Percentiles rank a stretch among this genome's conserved stretches.
phyloP scores from a whole-genome alignment of 2,888 invertebrate genomes.

The Camptogramma bilineatum region DNA sequence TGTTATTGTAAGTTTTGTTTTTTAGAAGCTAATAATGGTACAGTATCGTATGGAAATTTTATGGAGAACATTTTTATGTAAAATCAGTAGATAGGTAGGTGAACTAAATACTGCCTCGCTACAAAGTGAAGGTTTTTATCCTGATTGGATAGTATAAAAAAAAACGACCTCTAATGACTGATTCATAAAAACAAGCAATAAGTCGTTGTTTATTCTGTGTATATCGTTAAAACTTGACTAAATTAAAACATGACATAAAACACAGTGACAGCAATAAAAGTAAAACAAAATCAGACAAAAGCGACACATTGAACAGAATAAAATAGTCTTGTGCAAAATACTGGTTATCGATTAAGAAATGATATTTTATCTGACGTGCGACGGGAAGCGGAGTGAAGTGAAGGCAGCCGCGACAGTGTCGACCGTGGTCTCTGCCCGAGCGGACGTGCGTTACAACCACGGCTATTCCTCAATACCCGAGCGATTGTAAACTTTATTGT shows the following conservation, averaged over 20 bases:
- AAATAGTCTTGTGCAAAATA: slow-evolving; percentile 56
- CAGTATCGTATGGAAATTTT: too few relatives aligned
- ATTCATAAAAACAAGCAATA: slow-evolving; percentile 8
- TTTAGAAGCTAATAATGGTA: neutral
- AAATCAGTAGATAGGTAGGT: too few relatives aligned
- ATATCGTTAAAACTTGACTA: slow-evolving; percentile 12
- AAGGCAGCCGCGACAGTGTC: slow-evolving; percentile 50
- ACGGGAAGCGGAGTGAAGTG: slow-evolving; percentile 46
- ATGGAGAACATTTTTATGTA: too few relatives aligned
- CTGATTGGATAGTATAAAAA: too few relatives aligned
- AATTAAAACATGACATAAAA: slow-evolving; percentile 18
- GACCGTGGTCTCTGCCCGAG: slow-evolving; percentile 56
- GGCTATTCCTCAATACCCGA: slow-evolving; percentile 70
- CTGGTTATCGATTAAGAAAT: slow-evolving; percentile 69
- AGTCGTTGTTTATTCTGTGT: neutral
- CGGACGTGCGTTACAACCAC: slow-evolving; percentile 63
- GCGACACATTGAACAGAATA: slow-evolving; percentile 43
- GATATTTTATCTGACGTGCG: slow-evolving; percentile 56
- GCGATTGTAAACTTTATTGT: slow-evolving; percentile 67
- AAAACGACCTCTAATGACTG: slow-evolving; percentile 1
- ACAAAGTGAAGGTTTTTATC: too few relatives aligned
- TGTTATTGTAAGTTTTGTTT: neutral
- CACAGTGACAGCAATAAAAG: slow-evolving; percentile 37
- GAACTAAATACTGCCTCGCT: too few relatives aligned
- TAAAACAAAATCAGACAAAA: slow-evolving; percentile 41